Base-by-base conservation (phyloP, 1,140 invertebrate species). In the Diorhabda elongata region DNA sequence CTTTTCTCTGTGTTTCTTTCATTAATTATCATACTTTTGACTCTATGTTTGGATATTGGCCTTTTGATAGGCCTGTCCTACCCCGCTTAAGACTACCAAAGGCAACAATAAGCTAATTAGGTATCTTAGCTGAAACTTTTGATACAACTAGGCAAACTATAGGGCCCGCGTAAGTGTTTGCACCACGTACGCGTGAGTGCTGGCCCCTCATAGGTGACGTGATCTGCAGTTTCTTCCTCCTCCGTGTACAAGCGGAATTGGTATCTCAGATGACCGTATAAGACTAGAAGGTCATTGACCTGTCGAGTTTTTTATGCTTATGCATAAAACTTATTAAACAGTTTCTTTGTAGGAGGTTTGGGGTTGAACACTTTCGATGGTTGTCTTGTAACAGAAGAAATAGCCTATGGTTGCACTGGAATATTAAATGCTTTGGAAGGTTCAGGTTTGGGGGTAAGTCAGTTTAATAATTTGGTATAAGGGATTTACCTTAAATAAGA, bases 351-450 rank as follows among this genome's bases (percentile, higher is more conserved):
- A 91, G 90, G 94, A 84, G 96, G 95, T 63, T 73, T 94, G 76
- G 89, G 89, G 57, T 80, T 93, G 73, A 86, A 87, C 70, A 86
- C 90, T 63, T 90, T 97, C 82, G 93, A 97, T 75, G 87, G 88
- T 6, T 95, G 95, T 82, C 75, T 97, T 73, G 86, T 97, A 42
- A 89, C 89, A 57, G 97, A 98, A 83, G 93, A 97, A 81, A 78
- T 98, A 45, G 90, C 93, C 44, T 98, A 94, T 84, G 97, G 93
- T 42, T 99, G 97, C 81, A 92, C 95, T 66, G 97, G 96, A 64
- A 92, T 98, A 69, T 87, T 88, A 83, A 96, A 94, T 60, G 95
- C 95, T 44, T 84, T 98, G 73, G 92, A 94, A 85, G 90, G 88
- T 8, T 94, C 92, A 83, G 89, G 89, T 72, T 86, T 98, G 63